Conservation (phyloP, 2,113 vertebrate species). For the Urocolius indicus region DNA sequence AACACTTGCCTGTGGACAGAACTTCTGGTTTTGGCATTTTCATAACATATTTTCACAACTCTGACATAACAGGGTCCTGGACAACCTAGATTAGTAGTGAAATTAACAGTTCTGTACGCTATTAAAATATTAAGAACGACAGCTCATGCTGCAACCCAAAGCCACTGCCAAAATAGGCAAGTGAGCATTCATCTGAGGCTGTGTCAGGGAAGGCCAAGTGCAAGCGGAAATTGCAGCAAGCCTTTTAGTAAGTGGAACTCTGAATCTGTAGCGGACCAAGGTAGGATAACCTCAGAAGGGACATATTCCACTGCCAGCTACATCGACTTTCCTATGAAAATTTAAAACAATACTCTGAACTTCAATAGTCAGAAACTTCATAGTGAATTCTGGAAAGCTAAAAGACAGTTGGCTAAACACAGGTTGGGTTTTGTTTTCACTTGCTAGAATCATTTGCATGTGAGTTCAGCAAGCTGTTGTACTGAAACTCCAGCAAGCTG, state of each 20-base stretch:
- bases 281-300: not conserved
- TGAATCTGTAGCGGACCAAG: not conserved
- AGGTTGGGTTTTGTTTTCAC: not conserved
- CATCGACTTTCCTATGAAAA: not conserved
- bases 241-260: not conserved
- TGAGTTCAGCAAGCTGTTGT: not conserved
- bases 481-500: not conserved
- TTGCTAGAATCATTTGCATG: not conserved
- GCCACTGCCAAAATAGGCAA: constrained; percentile 28
- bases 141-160: not conserved
- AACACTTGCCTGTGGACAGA: not conserved
- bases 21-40: not conserved
- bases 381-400: not conserved
- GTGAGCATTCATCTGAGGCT: not conserved
- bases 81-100: not conserved
- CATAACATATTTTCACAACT: not conserved
- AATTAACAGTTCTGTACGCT: not conserved
- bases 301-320: not conserved
- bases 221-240: not conserved
- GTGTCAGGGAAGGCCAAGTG: not conserved
- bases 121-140: not conserved
- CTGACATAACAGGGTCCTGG: not conserved
- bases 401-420: not conserved
- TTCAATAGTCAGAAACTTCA: not conserved
- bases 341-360: not conserved